Conservation (phyloP, 2,888 invertebrate species). For the Amphipoea oculea region DNA sequence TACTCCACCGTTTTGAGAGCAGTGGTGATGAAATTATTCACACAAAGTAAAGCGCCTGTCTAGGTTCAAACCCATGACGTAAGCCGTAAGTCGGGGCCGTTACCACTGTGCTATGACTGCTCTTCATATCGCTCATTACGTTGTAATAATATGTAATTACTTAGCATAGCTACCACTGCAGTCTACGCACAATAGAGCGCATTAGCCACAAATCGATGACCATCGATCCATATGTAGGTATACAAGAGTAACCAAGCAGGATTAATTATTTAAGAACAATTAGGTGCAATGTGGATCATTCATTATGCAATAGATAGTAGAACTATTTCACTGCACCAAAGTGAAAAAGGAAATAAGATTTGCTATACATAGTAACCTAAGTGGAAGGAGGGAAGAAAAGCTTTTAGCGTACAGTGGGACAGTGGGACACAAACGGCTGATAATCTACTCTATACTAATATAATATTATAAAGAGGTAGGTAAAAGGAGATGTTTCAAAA, state of each 20-base stretch:
- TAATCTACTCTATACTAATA: background rate
- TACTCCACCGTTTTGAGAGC: background rate
- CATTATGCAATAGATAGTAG: background rate
- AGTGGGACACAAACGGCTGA: background rate
- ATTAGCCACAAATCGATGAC: slow-evolving; percentile 34
- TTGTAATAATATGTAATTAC: slow-evolving; percentile 19
- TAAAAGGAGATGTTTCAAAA: no score
- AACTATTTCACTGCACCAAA: background rate
- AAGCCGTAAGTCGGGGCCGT: background rate
- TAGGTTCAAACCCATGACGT: background rate
- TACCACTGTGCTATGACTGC: background rate
- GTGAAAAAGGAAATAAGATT: background rate
- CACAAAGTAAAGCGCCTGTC: background rate
- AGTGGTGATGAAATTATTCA: background rate
- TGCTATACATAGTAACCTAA: background rate
- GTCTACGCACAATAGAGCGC: slow-evolving; percentile 18
- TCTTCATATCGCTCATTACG: slow-evolving; percentile 1
- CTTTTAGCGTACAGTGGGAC: background rate
- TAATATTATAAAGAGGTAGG: no score
- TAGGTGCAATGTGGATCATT: slow-evolving; percentile 14
- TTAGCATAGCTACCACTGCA: slow-evolving; percentile 9
- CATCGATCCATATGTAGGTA: slow-evolving; percentile 15
- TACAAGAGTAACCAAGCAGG: slow-evolving; percentile 4
- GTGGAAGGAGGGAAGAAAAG: background rate
- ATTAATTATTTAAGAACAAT: slow-evolving; percentile 31